Conservation (phyloP, 2,888 invertebrate genomes). For the Machimus rusticus region DNA sequence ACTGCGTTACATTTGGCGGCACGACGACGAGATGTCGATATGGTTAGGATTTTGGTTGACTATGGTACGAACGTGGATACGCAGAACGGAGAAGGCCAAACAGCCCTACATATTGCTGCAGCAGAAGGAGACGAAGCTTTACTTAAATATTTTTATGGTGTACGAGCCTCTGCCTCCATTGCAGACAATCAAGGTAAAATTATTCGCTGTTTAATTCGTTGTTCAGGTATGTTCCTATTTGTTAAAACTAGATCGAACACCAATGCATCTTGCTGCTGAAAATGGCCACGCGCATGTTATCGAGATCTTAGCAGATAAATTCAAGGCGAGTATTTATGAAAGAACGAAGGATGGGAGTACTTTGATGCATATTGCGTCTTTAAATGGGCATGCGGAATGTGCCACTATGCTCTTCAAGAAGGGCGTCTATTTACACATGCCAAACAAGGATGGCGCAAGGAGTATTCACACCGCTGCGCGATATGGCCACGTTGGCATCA, state of each 20-base stretch:
- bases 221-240: background rate
- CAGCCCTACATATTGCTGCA: slow-evolving; percentile 93
- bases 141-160: slow-evolving; percentile 94
- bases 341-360: slow-evolving; percentile 98
- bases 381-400: slow-evolving; percentile 97
- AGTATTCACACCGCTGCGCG: slow-evolving; percentile 98
- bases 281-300: slow-evolving; percentile 95
- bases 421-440: slow-evolving; percentile 99
- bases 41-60: slow-evolving; percentile 91
- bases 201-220: background rate
- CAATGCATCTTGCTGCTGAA: slow-evolving; percentile 97
- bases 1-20: slow-evolving; percentile 95
- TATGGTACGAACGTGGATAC: slow-evolving; percentile 91
- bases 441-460: slow-evolving; percentile 94
- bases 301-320: slow-evolving; percentile 95
- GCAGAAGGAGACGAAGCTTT: slow-evolving; percentile 94
- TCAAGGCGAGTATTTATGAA: slow-evolving; percentile 95
- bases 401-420: slow-evolving; percentile 98
- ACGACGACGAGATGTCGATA: slow-evolving; percentile 89
- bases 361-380: slow-evolving; percentile 96
- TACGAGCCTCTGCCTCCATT: slow-evolving; percentile 92
- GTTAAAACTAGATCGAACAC: slow-evolving; percentile 80
- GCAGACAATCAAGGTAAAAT: slow-evolving; percentile 85
- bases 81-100: slow-evolving; percentile 93
- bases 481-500: slow-evolving; percentile 96